Conservation (phyloP, 2,888 invertebrate species). For the Esperia sulphurella region DNA sequence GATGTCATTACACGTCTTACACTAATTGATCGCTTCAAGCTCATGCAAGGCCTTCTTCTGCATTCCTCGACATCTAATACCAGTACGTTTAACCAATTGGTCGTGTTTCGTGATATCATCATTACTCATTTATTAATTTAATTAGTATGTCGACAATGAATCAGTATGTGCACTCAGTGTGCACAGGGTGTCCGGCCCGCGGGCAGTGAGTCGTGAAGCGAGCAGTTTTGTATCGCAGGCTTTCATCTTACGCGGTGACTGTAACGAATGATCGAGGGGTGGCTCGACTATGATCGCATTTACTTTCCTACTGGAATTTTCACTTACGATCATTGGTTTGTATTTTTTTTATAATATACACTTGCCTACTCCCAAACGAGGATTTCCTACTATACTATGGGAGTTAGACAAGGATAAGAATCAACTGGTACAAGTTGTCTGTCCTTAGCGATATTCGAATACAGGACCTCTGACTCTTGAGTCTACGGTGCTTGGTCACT, state of each 20-base stretch:
- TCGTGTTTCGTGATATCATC: too few species aligned
- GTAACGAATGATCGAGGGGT: conserved; percentile 62
- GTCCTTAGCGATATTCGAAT: too few species aligned
- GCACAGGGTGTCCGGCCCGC: conserved; percentile 27
- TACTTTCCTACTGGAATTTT: conserved; percentile 30
- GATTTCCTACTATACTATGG: not conserved
- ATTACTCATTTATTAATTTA: not conserved
- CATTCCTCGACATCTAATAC: too few species aligned
- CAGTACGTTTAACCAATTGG: too few species aligned
- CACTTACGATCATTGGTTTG: conserved; percentile 21
- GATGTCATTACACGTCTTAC: too few species aligned
- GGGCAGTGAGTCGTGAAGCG: conserved; percentile 64
- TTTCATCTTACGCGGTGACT: conserved; percentile 70
- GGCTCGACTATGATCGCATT: conserved; percentile 15
- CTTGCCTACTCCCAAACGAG: not conserved
- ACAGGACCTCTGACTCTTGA: too few species aligned
- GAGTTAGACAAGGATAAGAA: not conserved
- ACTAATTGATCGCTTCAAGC: too few species aligned
- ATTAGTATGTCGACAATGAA: not conserved
- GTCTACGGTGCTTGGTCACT: too few species aligned
- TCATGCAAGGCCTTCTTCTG: too few species aligned
- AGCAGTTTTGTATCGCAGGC: conserved; percentile 60
- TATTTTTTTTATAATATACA: not conserved
- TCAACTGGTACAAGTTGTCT: too few species aligned
- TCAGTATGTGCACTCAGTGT: conserved; percentile 22